Evolutionary conservation across 2,797 vertebrate species (phyloP), one percentile per base, ranked within the genome.

Genomic region (Tadarida brasiliensis): DNA sequence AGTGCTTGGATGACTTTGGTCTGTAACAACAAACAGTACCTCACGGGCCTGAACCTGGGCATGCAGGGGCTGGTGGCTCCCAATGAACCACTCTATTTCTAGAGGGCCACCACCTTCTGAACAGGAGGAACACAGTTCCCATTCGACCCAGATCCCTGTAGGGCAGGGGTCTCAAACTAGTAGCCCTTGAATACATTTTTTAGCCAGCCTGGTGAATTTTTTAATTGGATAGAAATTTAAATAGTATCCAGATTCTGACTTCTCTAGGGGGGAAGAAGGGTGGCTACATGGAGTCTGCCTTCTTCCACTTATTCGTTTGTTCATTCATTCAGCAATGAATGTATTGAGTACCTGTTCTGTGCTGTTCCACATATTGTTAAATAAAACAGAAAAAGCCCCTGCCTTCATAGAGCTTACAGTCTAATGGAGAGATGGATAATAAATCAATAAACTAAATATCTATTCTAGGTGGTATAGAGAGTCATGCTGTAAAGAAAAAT

Each of bases 21-120:
- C 90, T 97, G 4, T 80, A 91, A 96, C 90, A 98, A 97, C 96
- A 97, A 97, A 97, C 91, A 96, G 88, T 44, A 67, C 87, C 47
- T 88, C 94, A 74, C 33, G 90, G 35, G 57, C 80, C 83, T 35
- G 65, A 68, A 65, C 76, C 74, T 87, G 22, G 68, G 39, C 57
- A 30, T 35, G 5, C 51, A 57, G 84, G 59, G 67, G 74, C 74
- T 71, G 19, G 63, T 71, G 56, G 57, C 65, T 49, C 44, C 67
- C 61, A n/a, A 35, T 95, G 68, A 86, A 47, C 44, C 63, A 30
- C 35, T 73, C 24, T 9, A 39, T 77, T 92, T 63, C 57, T 57
- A 28, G 63, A 86, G 67, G 19, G 33, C 12, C 30, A 76, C 3
- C 35, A 44, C 35, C 59, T 16, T 82, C 26, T 33, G 73, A 94